Evolutionary conservation across 2,797 vertebrate genomes (phyloP).

Genomic region (Schizopygopsis pylzovi): DNA sequence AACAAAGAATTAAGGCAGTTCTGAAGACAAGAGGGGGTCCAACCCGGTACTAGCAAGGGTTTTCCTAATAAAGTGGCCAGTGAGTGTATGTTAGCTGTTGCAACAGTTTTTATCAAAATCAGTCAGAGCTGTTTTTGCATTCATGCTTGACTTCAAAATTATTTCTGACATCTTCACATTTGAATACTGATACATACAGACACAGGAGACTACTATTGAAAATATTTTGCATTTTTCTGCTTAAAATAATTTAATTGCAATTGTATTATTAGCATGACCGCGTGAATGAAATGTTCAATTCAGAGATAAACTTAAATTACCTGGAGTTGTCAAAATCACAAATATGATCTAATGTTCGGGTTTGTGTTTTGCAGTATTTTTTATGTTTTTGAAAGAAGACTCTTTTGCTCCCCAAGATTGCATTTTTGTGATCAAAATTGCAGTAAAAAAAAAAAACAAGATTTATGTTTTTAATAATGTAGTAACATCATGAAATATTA

Average conservation of each 20-base stretch:
- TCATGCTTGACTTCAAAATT: background rate
- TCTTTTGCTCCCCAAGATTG: background rate
- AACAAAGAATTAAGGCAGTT: no score
- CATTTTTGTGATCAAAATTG: background rate
- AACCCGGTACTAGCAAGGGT: no score
- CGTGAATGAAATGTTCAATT: background rate
- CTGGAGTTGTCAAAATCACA: background rate
- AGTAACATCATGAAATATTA: background rate
- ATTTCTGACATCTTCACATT: background rate
- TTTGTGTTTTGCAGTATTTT: background rate
- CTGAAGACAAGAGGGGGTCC: no score
- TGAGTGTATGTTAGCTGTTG: no score
- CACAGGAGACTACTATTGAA: background rate
- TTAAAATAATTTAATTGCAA: background rate
- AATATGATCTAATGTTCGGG: background rate
- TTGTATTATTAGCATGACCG: background rate
- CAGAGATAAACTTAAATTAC: background rate
- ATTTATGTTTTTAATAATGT: background rate
- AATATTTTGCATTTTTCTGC: background rate
- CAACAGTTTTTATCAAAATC: background rate
- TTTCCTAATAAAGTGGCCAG: no score
- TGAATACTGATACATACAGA: background rate
- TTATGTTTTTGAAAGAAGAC: background rate
- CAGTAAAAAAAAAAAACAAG: background rate
- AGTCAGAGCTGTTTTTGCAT: background rate